Evolutionary conservation across 2,888 invertebrate genomes (phyloP).

Genomic region (Halocaridina rubra): DNA sequence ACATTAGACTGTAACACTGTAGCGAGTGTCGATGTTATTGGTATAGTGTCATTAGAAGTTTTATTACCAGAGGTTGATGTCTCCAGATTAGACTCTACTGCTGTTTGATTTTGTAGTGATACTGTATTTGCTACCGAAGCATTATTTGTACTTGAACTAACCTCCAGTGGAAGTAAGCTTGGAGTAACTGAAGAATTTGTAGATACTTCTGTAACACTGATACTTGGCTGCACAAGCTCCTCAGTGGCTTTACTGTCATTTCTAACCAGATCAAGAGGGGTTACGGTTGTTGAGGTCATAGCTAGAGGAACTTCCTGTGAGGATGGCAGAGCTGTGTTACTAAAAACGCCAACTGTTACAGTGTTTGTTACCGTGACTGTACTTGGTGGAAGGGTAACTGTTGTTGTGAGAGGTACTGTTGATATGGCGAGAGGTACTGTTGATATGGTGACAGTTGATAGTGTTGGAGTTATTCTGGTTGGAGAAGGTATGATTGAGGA

Average conservation of each 20-base stretch:
- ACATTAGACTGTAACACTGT: no score
- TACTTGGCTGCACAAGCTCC: no score
- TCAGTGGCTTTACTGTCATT: no score
- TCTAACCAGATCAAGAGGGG: not conserved
- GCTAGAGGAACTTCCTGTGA: not conserved
- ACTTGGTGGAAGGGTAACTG: not conserved
- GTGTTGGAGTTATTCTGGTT: not conserved
- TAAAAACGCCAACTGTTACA: not conserved
- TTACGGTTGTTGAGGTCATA: slow-evolving; percentile 21
- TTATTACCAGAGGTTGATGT: not conserved
- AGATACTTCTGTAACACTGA: no score
- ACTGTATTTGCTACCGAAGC: no score
- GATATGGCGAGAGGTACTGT: not conserved
- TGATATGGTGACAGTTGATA: not conserved
- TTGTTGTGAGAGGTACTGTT: not conserved
- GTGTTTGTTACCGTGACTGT: not conserved
- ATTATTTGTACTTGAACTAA: no score
- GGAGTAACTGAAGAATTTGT: no score
- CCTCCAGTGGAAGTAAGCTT: no score
- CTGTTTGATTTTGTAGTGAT: no score
- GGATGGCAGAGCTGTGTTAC: not conserved
- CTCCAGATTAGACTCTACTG: not conserved
- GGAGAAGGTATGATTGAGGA: not conserved
- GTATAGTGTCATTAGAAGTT: not conserved
- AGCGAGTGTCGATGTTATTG: not conserved